Evolutionary conservation across 1,140 invertebrate genomes (phyloP).

Genomic region (Drosophila baimaii): DNA sequence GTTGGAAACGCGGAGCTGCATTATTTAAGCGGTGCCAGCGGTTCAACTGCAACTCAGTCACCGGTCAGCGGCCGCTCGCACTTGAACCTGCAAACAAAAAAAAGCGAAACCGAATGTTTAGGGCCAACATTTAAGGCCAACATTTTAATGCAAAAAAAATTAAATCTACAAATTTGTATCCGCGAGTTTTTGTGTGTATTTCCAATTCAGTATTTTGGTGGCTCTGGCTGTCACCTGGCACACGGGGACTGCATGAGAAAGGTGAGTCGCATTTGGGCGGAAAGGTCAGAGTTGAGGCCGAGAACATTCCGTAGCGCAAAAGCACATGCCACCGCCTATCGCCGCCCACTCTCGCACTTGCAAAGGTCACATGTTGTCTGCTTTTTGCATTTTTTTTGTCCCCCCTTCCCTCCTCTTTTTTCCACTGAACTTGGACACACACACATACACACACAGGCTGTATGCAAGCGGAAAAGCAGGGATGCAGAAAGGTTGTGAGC

Average conservation of each 20-base stretch:
- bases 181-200: conserved; percentile 10
- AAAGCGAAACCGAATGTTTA: conserved; percentile 5
- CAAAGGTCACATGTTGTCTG: conserved; percentile 75
- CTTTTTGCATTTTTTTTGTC: conserved; percentile 1
- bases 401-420: background rate
- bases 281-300: conserved; percentile 68
- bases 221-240: conserved; percentile 9
- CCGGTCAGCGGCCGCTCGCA: conserved; percentile 66
- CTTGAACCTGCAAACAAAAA: conserved; percentile 73
- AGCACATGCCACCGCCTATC: conserved; percentile 7
- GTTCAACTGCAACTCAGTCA: conserved; percentile 68
- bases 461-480: conserved; percentile 8
- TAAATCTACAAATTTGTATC: background rate
- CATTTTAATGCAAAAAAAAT: background rate
- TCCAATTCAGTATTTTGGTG: background rate
- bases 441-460: conserved; percentile 1
- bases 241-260: conserved; percentile 28
- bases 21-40: conserved; percentile 76
- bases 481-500: background rate
- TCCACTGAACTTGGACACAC: conserved; percentile 41
- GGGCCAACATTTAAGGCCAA: background rate
- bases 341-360: background rate
- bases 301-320: conserved; percentile 42
- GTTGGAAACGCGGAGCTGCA: conserved; percentile 6
- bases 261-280: conserved; percentile 26